A percentile compares a stretch with the other conserved stretches of the same genome.
Evolutionary conservation across 1,140 invertebrate genomes (phyloP).

Genomic region (Rhagoletis pomonella): DNA sequence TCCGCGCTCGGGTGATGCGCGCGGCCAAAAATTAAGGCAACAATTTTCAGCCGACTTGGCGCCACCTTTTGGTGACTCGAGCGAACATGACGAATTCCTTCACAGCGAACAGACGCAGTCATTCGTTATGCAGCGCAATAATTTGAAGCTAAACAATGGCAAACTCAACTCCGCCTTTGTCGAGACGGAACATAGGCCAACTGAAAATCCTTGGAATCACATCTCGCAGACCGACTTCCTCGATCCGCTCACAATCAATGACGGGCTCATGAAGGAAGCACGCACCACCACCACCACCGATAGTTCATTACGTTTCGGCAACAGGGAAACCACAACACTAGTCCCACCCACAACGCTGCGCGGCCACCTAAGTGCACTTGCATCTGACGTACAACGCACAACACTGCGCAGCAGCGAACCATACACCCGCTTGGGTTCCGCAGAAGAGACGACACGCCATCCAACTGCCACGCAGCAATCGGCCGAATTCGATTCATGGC

Average conservation of each 20-base stretch:
- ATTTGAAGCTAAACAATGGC: conserved; percentile 60
- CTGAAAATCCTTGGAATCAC: conserved; percentile 70
- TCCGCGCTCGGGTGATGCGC: conserved; percentile 31
- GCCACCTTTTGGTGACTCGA: conserved; percentile 65
- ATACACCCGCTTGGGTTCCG: not conserved
- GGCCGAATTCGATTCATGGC: conserved; percentile 60
- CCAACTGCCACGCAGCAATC: not conserved
- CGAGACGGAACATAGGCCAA: conserved; percentile 66
- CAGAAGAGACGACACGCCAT: conserved; percentile 9
- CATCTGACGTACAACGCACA: conserved; percentile 15
- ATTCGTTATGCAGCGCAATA: conserved; percentile 69
- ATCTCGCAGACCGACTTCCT: conserved; percentile 74
- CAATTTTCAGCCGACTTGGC: conserved; percentile 67
- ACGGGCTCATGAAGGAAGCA: conserved; percentile 76
- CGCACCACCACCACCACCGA: conserved; percentile 60
- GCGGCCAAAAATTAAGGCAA: conserved; percentile 56
- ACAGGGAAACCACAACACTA: conserved; percentile 56
- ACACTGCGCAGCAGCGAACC: not conserved
- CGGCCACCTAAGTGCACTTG: conserved; percentile 45
- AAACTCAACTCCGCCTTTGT: conserved; percentile 55
- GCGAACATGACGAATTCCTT: conserved; percentile 66
- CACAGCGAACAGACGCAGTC: conserved; percentile 72
- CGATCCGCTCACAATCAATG: conserved; percentile 83
- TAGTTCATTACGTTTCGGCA: conserved; percentile 62
- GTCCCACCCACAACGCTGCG: conserved; percentile 55